Evolutionary conservation across 1,140 invertebrate genomes (phyloP).

Genomic region (Lasioglossum albipes): DNA sequence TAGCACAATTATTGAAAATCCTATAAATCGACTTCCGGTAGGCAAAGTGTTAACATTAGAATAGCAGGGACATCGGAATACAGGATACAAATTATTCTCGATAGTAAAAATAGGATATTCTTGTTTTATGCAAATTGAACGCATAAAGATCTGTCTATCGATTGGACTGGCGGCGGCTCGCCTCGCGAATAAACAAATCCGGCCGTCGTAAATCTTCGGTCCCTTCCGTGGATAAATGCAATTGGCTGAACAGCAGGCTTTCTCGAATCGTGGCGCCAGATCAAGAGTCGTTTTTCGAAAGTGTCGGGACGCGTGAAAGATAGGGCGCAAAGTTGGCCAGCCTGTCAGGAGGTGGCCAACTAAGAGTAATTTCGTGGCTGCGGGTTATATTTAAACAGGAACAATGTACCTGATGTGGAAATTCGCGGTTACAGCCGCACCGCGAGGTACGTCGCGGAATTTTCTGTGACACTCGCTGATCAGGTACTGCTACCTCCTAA

Average conservation of each 20-base stretch:
- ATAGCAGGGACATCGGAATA: no score
- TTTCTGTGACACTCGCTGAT: conserved; percentile 27
- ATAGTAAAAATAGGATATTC: no score
- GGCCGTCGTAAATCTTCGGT: background rate
- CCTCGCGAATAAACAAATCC: background rate
- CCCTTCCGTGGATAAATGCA: background rate
- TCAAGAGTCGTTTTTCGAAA: conserved; percentile 14
- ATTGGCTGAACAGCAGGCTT: background rate
- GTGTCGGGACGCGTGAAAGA: conserved; percentile 39
- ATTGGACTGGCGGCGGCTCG: background rate
- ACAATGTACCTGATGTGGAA: conserved; percentile 63
- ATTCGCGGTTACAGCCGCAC: conserved; percentile 49
- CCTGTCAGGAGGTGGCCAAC: conserved; percentile 52
- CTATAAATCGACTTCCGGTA: no score
- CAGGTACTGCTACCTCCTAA: conserved; percentile 9
- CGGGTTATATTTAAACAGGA: conserved; percentile 63
- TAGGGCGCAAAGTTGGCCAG: conserved; percentile 49
- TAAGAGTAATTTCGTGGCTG: conserved; percentile 58
- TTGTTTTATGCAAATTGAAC: no score
- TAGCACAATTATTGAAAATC: no score
- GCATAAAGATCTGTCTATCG: background rate
- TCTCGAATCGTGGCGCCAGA: conserved; percentile 4
- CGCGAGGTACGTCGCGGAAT: conserved; percentile 43
- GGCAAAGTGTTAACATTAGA: no score
- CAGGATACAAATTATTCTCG: no score